Conservation (phyloP, 2,797 vertebrate species). For the Buceros bicornis region DNA sequence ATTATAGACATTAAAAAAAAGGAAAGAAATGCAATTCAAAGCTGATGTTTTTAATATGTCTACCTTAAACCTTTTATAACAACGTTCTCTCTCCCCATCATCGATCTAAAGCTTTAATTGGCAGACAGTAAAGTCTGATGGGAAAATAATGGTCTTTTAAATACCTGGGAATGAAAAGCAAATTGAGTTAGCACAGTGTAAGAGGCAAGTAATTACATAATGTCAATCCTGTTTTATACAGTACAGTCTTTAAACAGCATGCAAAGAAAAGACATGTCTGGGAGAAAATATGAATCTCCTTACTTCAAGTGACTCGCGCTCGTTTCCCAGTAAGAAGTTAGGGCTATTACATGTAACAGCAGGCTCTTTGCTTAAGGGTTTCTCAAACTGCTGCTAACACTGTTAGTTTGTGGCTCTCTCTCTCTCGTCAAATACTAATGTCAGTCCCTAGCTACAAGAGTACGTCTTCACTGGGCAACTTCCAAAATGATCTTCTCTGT, state of each 20-base stretch:
- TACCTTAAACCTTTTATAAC: constrained; percentile 60
- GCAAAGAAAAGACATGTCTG: constrained; percentile 63
- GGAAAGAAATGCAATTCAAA: constrained; percentile 31
- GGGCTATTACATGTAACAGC: neutral
- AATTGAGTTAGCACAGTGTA: constrained; percentile 82
- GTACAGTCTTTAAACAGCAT: constrained; percentile 72
- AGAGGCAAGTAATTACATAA: constrained; percentile 84
- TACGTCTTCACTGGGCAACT: neutral
- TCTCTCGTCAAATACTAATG: neutral
- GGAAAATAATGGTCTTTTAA: constrained; percentile 83
- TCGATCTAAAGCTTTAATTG: constrained; percentile 78
- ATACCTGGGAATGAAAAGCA: constrained; percentile 83
- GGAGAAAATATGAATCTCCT: constrained; percentile 45
- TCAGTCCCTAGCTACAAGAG: neutral
- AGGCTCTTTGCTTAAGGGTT: constrained; percentile 19
- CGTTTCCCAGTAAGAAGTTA: constrained; percentile 5
- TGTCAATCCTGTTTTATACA: constrained; percentile 78
- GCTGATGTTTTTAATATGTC: constrained; percentile 34
- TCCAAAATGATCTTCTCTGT: neutral
- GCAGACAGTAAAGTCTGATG: constrained; percentile 80
- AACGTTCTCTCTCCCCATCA: constrained; percentile 62
- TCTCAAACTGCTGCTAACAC: constrained; percentile 11
- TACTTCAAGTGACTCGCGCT: constrained; percentile 45
- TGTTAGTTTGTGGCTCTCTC: neutral
- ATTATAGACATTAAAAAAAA: neutral